Conservation (phyloP, 1,140 invertebrate species). For the Anthonomus grandis region DNA sequence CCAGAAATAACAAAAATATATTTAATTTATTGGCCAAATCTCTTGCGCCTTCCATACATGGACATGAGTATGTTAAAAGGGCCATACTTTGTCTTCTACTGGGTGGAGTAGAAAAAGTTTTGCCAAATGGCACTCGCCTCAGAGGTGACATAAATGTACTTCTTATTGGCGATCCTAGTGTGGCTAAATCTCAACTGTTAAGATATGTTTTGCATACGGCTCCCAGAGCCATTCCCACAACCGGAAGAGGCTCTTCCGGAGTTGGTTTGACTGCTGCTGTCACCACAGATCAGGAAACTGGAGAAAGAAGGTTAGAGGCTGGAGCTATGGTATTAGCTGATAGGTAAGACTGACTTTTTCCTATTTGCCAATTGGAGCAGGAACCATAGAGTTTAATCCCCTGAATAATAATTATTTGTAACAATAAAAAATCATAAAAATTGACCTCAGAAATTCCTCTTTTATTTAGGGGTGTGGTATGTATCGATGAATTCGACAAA, state of each 20-base stretch:
- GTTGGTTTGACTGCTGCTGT: constrained; percentile 99
- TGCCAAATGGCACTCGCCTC: constrained; percentile 93
- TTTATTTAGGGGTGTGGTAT: constrained; percentile 78
- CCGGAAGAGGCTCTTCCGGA: constrained; percentile 86
- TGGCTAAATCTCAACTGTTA: constrained; percentile 96
- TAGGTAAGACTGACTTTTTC: constrained; percentile 49
- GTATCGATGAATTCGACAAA: constrained; percentile 99
- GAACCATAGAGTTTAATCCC: too few species aligned
- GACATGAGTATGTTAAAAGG: constrained; percentile 95
- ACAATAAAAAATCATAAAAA: too few species aligned
- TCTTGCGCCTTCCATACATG: constrained; percentile 96
- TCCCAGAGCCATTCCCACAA: constrained; percentile 93
- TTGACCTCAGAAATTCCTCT: too few species aligned
- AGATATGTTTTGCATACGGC: constrained; percentile 93
- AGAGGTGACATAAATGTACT: constrained; percentile 98
- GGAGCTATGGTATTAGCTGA: constrained; percentile 99
- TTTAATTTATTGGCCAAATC: constrained; percentile 91
- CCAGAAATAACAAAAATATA: constrained; percentile 71
- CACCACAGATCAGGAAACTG: constrained; percentile 89
- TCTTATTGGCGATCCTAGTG: constrained; percentile 97
- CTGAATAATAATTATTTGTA: too few species aligned
- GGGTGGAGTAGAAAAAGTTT: constrained; percentile 92
- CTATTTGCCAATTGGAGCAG: too few species aligned
- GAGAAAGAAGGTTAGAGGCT: constrained; percentile 87
- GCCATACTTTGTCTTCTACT: constrained; percentile 93